Evolutionary conservation across 2,797 vertebrate species (phyloP), one percentile per base, ranked within the genome.

Genomic region (Silurus lanzhouensis): DNA sequence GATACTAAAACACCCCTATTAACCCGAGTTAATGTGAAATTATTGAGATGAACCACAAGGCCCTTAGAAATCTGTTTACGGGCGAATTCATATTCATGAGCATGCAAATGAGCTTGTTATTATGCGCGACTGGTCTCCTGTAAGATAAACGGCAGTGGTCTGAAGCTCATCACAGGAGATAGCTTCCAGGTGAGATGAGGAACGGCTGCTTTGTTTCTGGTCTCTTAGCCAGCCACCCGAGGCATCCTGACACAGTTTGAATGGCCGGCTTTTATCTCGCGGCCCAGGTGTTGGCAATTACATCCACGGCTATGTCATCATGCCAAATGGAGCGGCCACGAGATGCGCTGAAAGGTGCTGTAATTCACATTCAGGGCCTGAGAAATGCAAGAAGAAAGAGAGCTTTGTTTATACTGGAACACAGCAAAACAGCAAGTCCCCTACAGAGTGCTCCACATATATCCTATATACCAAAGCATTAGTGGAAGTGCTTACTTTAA

Each of bases 211-310:
- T 87, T 48, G 44, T 72, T 71, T 66, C 20, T 68, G 71, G 81
- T 60, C 67, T 75, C 82, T 74, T 15, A 61, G 58, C 57, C 58
- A 81, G 31, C n/a, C 67, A 61, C 38, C 66, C 80, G 76, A 82
- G 81, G 55, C 66, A 88, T 91, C 84, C 85, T 74, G 17, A 60
- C 31, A 57, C 87, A 79, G 88, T 87, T 66, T 84, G 87, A 81
- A 64, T 27, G 48, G 67, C 63, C 64, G 48, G 80, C 87, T 90
- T 92, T 93, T 90, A 91, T 90, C 87, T 87, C 27, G 4, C 64
- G 44, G 71, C 83, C 63, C 91, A 93, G 90, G 90, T 92, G 91
- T 90, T 90, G 85, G 84, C 90, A 91, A 92, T 92, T 91, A 90
- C 87, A 66, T 80, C 87, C 82, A 63, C 84, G 82, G 75, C 83